Conservation (phyloP, 2,797 vertebrate genomes). For the Parauchenoglanis ngamensis region DNA sequence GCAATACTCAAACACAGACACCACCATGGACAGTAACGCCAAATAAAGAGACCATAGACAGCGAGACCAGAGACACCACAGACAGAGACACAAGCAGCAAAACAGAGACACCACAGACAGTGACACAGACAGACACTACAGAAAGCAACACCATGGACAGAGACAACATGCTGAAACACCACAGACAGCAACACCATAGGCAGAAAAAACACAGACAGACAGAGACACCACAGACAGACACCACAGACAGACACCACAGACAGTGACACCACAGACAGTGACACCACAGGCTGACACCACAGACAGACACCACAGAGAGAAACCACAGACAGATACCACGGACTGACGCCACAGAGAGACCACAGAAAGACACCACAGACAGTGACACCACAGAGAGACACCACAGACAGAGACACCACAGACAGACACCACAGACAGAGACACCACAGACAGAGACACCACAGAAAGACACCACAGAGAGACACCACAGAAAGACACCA, state of each 20-base stretch:
- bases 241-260: neutral
- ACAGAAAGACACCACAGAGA: neutral
- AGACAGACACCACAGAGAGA: neutral
- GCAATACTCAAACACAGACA: neutral
- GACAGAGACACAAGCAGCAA: neutral
- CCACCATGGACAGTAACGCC: neutral
- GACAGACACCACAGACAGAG: neutral
- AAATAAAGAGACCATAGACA: neutral
- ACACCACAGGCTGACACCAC: neutral
- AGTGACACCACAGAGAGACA: no score
- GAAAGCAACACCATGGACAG: neutral
- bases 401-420: neutral
- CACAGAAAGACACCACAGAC: no score
- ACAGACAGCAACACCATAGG: neutral
- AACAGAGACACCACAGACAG: neutral
- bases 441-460: neutral
- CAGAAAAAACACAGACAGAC: no score
- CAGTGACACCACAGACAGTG: neutral
- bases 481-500: neutral
- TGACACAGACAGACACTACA: neutral
- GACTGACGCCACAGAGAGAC: no score
- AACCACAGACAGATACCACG: no score
- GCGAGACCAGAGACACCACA: neutral
- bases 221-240: neutral
- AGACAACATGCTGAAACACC: neutral